Conservation (phyloP, 2,797 vertebrate genomes). For the Alectoris magna region DNA sequence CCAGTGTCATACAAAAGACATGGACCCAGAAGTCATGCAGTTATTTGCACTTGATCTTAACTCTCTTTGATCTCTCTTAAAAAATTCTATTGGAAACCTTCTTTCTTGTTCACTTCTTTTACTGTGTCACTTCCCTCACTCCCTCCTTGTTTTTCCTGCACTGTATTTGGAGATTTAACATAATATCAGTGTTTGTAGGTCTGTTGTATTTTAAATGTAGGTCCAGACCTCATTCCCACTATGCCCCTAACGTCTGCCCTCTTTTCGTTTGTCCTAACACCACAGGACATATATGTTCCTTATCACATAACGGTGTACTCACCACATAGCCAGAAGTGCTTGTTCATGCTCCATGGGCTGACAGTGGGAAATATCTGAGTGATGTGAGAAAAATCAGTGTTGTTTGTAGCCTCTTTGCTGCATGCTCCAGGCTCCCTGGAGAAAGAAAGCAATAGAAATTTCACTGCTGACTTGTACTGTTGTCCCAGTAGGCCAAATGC, state of each 20-base stretch:
- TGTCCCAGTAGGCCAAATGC: fast-evolving
- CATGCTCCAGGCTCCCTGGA: background rate
- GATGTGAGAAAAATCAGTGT: background rate
- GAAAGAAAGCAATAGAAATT: background rate
- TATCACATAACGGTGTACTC: fast-evolving
- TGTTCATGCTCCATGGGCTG: background rate
- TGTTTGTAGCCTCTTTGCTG: background rate
- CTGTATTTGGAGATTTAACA: background rate
- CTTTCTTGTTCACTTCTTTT: background rate
- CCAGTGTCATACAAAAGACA: background rate
- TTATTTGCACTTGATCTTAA: constrained; percentile 53
- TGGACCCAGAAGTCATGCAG: constrained; percentile 40
- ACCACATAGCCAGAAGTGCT: background rate
- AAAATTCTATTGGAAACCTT: background rate
- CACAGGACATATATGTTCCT: background rate
- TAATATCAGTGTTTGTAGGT: background rate
- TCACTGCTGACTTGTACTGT: background rate
- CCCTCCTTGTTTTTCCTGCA: background rate
- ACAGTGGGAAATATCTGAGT: background rate
- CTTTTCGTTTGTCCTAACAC: background rate
- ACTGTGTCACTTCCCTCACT: background rate
- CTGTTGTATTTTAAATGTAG: background rate
- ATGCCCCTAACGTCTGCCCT: fast-evolving
- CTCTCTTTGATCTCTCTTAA: background rate
- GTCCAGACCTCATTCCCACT: background rate